These are phyloP conservation scores for Parazoanthus darwini DNA, from an alignment of 92 coral and sea anemone species.

Conservation along the genomic window DNA sequence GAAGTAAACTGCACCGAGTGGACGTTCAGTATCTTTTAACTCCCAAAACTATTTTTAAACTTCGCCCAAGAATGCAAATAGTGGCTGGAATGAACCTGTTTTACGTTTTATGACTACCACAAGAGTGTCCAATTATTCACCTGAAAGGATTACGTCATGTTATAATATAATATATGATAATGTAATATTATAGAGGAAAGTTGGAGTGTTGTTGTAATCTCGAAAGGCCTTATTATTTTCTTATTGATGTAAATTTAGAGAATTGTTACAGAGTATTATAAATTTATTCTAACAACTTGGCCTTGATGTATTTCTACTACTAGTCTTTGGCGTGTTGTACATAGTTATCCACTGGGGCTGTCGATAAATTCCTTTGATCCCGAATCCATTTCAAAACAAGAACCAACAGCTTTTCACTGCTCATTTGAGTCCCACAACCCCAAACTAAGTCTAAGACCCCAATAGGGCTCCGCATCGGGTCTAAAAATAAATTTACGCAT, in stretches of 20 bases:
- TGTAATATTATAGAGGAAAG: neutral
- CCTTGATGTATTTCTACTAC: neutral
- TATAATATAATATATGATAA: neutral
- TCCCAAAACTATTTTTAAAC: too few species aligned
- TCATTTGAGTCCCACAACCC: neutral
- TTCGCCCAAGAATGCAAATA: too few species aligned
- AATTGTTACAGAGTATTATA: conserved; percentile 8
- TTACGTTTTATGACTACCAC: too few species aligned
- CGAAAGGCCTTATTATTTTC: neutral
- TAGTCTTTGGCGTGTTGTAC: too few species aligned
- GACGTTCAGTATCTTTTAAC: too few species aligned
- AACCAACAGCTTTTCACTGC: too few species aligned
- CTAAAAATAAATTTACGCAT: too few species aligned
- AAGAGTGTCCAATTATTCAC: neutral
- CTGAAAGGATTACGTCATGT: neutral
- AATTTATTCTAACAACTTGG: conserved; percentile 1
- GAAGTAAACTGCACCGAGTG: too few species aligned
- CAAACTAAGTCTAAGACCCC: neutral
- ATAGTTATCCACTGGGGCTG: neutral
- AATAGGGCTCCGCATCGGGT: too few species aligned
- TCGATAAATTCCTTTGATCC: too few species aligned
- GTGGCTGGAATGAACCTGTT: too few species aligned
- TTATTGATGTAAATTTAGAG: conserved; percentile 13
- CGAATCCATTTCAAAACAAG: too few species aligned
- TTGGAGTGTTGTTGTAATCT: neutral